These are phyloP conservation scores for Callipepla californica DNA, from an alignment of 2,113 vertebrate genomes.

Conservation along the genomic window DNA sequence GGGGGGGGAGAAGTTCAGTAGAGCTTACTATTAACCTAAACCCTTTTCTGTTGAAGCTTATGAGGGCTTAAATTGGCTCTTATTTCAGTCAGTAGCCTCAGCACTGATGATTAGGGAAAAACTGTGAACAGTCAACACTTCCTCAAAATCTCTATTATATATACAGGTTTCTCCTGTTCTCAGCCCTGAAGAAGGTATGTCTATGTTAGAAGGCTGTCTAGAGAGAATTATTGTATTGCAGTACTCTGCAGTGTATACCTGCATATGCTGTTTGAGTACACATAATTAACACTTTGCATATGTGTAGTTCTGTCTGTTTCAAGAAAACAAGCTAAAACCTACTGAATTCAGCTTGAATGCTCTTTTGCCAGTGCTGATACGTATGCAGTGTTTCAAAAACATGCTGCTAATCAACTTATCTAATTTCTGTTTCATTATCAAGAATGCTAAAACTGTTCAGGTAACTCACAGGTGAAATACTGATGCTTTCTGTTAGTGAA, in stretches of 20 bases:
- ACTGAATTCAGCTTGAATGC: neutral
- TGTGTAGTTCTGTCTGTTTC: neutral
- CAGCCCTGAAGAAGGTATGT: neutral
- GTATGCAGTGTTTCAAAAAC: constrained; percentile 16
- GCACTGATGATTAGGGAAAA: neutral
- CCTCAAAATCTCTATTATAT: neutral
- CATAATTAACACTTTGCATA: neutral
- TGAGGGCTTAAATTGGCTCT: neutral
- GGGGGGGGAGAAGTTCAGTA: neutral
- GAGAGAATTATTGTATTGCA: neutral
- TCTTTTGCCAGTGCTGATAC: neutral
- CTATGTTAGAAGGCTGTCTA: too few species aligned
- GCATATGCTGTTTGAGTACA: neutral
- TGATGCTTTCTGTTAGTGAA: constrained; percentile 47
- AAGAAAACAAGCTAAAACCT: neutral
- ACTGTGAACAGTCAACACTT: neutral
- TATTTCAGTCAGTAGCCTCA: neutral
- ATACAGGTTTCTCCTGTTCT: neutral
- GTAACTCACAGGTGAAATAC: neutral
- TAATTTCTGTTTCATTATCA: neutral
- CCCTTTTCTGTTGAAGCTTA: neutral
- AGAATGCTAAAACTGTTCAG: constrained; percentile 25
- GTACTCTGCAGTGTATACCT: neutral
- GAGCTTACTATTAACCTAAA: neutral
- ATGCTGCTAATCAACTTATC: constrained; percentile 26